Evolutionary conservation across 2,113 vertebrate species (phyloP).

Genomic region (Elephantulus edwardii): DNA sequence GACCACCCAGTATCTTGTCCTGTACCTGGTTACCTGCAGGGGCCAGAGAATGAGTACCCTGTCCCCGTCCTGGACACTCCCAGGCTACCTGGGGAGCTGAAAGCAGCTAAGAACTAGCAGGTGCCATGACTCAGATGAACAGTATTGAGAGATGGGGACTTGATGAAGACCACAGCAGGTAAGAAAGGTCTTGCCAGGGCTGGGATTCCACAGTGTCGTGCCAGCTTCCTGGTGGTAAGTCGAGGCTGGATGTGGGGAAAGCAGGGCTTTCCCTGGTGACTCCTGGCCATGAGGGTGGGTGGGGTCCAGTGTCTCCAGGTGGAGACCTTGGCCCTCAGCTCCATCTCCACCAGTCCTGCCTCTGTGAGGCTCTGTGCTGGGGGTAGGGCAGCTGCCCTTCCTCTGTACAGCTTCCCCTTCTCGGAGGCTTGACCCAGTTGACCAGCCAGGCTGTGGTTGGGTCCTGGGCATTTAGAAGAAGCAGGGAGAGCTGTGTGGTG

Average conservation of each 20-base stretch:
- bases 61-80: not conserved
- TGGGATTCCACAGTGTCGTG: not conserved
- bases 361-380: not conserved
- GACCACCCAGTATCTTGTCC: not conserved
- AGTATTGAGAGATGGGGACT: not conserved
- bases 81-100: not conserved
- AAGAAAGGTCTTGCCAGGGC: not conserved
- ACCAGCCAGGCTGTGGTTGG: not conserved
- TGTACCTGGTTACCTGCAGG: not conserved
- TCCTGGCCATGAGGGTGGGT: not conserved
- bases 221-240: not conserved
- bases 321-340: not conserved
- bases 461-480: not conserved
- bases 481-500: not conserved
- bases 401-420: constrained; percentile 22
- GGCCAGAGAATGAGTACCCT: not conserved
- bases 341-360: not conserved
- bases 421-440: not conserved
- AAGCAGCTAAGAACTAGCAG: not conserved
- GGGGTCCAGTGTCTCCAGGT: not conserved
- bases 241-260: not conserved
- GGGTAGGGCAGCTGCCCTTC: not conserved
- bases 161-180: not conserved
- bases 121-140: not conserved
- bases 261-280: not conserved